phyloP scores from a whole-genome alignment of 2,888 invertebrate species.

The Rotaria macrura region DNA sequence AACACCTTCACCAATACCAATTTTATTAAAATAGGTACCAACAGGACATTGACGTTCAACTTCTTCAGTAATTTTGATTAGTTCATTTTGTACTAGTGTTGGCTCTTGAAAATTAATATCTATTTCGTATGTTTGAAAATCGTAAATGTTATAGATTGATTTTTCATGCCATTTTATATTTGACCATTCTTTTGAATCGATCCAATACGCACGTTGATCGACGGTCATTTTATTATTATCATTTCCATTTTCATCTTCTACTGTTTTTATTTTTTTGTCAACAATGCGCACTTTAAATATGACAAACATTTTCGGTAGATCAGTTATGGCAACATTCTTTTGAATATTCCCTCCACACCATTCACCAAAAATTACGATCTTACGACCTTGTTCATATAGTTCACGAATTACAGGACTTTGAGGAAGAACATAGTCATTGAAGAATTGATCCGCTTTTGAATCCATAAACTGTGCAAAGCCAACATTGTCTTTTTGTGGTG shows the following conservation, averaged over 20 bases:
- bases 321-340: background rate
- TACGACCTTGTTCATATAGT: background rate
- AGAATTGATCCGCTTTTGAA: background rate
- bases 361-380: background rate
- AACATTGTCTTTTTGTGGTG: background rate
- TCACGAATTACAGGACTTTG: background rate
- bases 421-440: background rate
- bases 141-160: background rate
- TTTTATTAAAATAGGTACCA: background rate
- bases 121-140: slow-evolving; percentile 4
- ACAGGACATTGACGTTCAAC: slow-evolving; percentile 3
- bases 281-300: background rate
- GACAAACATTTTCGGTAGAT: background rate
- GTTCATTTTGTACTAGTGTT: background rate
- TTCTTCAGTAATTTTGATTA: background rate
- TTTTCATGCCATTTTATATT: background rate
- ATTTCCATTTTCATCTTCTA: background rate
- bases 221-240: background rate
- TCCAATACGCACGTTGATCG: background rate
- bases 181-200: background rate
- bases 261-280: background rate
- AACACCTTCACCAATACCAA: slow-evolving; percentile 3
- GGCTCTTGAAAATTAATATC: background rate
- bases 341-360: slow-evolving; percentile 22
- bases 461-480: background rate